Evolutionary conservation across 2,888 invertebrate genomes (phyloP).

Genomic region (Sminthurinus aureus): DNA sequence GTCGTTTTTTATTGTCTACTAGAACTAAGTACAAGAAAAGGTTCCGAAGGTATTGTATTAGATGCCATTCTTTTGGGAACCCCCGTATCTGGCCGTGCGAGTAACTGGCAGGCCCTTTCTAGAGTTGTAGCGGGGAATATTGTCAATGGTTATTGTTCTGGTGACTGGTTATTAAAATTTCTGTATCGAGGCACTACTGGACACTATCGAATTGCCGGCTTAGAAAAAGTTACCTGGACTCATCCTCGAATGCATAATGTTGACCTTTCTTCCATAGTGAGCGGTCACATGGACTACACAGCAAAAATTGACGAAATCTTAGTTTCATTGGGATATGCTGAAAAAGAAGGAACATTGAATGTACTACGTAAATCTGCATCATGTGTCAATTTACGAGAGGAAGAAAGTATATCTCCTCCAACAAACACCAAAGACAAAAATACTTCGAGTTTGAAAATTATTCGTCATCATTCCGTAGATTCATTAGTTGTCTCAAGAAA

Average conservation of each 20-base stretch:
- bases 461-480: slow-evolving; percentile 52
- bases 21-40: slow-evolving; percentile 66
- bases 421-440: neutral
- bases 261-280: slow-evolving; percentile 56
- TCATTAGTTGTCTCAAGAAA: slow-evolving; percentile 49
- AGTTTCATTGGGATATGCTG: slow-evolving; percentile 55
- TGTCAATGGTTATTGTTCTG: slow-evolving; percentile 71
- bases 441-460: neutral
- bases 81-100: slow-evolving; percentile 66
- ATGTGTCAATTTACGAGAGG: slow-evolving; percentile 44
- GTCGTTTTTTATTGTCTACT: slow-evolving; percentile 71
- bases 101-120: slow-evolving; percentile 68
- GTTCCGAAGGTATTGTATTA: slow-evolving; percentile 70
- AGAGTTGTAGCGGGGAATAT: slow-evolving; percentile 71
- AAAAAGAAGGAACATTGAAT: slow-evolving; percentile 45
- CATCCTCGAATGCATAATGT: slow-evolving; percentile 58
- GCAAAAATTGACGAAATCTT: slow-evolving; percentile 67
- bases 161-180: slow-evolving; percentile 73
- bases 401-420: neutral
- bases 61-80: slow-evolving; percentile 73
- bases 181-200: slow-evolving; percentile 72
- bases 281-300: slow-evolving; percentile 70
- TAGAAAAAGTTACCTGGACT: slow-evolving; percentile 57
- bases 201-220: slow-evolving; percentile 61
- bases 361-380: slow-evolving; percentile 51